Evolutionary conservation across 2,113 vertebrate species (phyloP).

Genomic region (Fukomys damarensis): DNA sequence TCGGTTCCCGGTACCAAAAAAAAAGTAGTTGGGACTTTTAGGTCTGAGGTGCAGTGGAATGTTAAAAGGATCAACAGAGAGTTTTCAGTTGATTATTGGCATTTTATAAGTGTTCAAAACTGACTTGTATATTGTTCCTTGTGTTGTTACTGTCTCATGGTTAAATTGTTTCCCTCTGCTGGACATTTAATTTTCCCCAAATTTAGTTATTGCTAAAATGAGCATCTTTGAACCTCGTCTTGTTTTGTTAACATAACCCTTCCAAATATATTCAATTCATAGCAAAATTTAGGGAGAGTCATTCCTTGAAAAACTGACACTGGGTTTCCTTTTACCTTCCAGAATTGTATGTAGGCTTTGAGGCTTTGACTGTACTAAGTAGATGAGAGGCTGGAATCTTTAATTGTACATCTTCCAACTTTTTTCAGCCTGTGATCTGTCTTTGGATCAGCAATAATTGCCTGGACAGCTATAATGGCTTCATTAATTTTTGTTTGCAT

Average conservation of each 20-base stretch:
- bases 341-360: background rate
- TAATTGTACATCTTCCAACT: slow-evolving; percentile 91
- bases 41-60: background rate
- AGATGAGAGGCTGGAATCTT: background rate
- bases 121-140: background rate
- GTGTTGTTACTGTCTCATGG: background rate
- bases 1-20: too few species aligned
- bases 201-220: background rate
- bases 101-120: background rate
- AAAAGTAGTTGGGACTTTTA: background rate
- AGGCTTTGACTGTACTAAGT: slow-evolving; percentile 35
- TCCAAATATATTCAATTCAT: slow-evolving; percentile 36
- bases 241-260: background rate
- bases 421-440: slow-evolving; percentile 94
- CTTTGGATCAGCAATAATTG: slow-evolving; percentile 95
- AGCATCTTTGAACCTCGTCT: background rate
- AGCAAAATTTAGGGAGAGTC: slow-evolving; percentile 62
- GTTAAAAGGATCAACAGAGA: background rate
- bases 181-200: background rate
- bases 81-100: background rate
- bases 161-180: background rate
- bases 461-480: slow-evolving; percentile 94
- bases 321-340: slow-evolving; percentile 70
- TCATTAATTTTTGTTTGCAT: slow-evolving; percentile 96
- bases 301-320: slow-evolving; percentile 67